Evolutionary conservation across 1,140 invertebrate genomes (phyloP), one percentile per base, ranked within the genome.

Genomic region (Lanistes nyassanus): DNA sequence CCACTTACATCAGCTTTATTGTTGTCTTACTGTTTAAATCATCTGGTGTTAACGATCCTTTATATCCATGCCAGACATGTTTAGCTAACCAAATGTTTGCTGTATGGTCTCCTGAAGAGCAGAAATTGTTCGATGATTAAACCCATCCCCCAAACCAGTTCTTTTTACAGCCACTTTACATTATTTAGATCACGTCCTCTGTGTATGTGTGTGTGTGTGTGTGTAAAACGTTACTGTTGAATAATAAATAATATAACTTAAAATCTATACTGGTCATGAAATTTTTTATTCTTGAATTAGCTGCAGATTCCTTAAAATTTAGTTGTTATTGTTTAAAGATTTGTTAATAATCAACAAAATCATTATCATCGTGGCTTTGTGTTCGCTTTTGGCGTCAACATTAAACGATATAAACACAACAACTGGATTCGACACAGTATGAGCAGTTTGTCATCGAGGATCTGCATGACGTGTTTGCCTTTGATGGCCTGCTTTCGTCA

Each of bases 401-500:
- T 31, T 34, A 65, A 31, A 11, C 9, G 34, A 11, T 6, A 65
- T 11, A 65, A 39, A 21, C 6, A 65, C 34, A 9, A 31, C 34
- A 34, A 31, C 29, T 13, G 34, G 23, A 13, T 23, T 7, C 19
- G 34, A 76, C 79, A n/a, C 69, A 89, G 89, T 82, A 84, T 77
- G 88, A 90, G 79, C 93, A 96, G 82, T 97, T 97, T 88, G 93
- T 97, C 0, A 89, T 94, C 0, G 92, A 94, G 75, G 94, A 96
- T 81, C 84, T 97, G 29, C 95, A 97, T 78, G 92, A 92, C 73
- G 95, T 96, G 0, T 94, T 98, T 80, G 92, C 91, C 56, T 88
- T 96, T 69, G 97, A 98, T 86, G 93, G 95, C 4, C 89, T 98
- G 5, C 93, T 94, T 51, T 94, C 95, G 0, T 98, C 96, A 66